Evolutionary conservation across 2,888 invertebrate species (phyloP).

Genomic region (Trypoxylon attenuatum): DNA sequence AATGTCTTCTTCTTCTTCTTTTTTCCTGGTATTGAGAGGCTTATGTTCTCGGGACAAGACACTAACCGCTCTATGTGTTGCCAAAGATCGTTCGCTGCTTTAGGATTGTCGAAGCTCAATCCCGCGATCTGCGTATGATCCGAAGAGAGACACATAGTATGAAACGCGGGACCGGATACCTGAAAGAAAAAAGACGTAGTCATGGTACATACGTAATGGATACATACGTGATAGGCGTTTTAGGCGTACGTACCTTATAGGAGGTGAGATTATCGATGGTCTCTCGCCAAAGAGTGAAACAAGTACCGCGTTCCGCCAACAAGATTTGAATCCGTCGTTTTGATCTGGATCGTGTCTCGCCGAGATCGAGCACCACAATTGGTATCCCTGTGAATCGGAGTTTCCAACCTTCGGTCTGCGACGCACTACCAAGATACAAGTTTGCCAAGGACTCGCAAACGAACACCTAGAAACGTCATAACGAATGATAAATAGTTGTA

Average conservation of each 20-base stretch:
- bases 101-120: conserved; percentile 85
- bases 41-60: conserved; percentile 86
- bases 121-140: conserved; percentile 87
- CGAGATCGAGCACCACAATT: conserved; percentile 84
- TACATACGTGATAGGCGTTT: no score
- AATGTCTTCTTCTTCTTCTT: conserved; percentile 78
- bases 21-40: conserved; percentile 81
- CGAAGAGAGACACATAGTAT: conserved; percentile 86
- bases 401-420: conserved; percentile 80
- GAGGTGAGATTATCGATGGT: conserved; percentile 86
- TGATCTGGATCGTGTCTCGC: conserved; percentile 82
- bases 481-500: no score
- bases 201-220: background rate
- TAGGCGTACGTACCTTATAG: conserved; percentile 76
- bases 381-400: conserved; percentile 87
- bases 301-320: conserved; percentile 86
- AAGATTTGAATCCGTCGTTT: conserved; percentile 83
- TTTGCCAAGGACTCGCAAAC: conserved; percentile 86
- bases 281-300: conserved; percentile 88
- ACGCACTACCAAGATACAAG: conserved; percentile 80
- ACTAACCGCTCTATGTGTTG: conserved; percentile 82
- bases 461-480: conserved; percentile 76
- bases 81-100: conserved; percentile 84
- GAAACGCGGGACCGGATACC: conserved; percentile 83
- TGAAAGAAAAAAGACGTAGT: conserved; percentile 21